These are phyloP conservation scores for Cuculus canorus DNA, from an alignment of 2,797 vertebrate species.

Conservation along the genomic window DNA sequence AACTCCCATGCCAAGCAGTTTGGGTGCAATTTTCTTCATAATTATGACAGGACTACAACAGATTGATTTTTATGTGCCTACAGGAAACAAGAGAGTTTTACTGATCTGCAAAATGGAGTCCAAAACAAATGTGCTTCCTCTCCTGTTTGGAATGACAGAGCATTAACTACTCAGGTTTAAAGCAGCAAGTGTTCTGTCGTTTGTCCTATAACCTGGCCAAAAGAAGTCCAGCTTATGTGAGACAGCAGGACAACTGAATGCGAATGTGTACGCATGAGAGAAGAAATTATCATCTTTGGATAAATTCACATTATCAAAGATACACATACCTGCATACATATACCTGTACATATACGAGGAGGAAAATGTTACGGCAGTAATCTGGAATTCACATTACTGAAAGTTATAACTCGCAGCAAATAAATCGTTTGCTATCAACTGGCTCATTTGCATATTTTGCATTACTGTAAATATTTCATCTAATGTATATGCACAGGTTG, in stretches of 20 bases:
- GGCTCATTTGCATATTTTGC: not conserved
- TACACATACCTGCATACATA: not conserved
- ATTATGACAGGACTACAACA: not conserved
- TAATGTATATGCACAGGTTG: not conserved
- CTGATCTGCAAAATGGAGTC: not conserved
- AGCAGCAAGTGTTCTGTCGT: not conserved
- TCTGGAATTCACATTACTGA: not conserved
- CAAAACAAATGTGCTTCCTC: not conserved
- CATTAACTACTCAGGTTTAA: not conserved
- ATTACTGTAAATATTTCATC: not conserved
- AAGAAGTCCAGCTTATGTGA: not conserved
- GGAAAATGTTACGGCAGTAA: not conserved
- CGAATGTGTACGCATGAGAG: fast-evolving
- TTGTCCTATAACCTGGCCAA: not conserved
- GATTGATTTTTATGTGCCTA: not conserved
- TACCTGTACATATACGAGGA: fast-evolving
- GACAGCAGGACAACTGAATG: not conserved
- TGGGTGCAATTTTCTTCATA: not conserved
- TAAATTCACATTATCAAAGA: not conserved
- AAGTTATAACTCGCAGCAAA: not conserved
- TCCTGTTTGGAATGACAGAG: not conserved
- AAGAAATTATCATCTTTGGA: not conserved
- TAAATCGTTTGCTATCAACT: not conserved
- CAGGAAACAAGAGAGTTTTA: not conserved
- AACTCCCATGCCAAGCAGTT: not conserved